These are phyloP conservation scores for Indicator maculatus DNA, from an alignment of 2,113 vertebrate species.

Conservation along the genomic window DNA sequence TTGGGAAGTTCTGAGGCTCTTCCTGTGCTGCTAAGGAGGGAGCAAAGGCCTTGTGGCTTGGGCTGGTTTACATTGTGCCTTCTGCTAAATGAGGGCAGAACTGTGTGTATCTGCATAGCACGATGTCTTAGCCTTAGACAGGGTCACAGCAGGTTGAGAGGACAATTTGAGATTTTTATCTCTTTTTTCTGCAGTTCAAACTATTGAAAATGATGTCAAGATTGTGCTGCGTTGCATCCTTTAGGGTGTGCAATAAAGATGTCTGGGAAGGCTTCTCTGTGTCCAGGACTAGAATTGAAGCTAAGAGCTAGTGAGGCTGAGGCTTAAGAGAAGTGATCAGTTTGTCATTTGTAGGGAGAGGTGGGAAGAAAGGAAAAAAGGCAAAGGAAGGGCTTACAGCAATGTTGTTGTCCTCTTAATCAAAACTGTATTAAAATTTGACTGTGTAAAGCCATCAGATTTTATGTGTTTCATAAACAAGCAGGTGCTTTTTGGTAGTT, in stretches of 20 bases:
- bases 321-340: neutral
- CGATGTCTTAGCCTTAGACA: neutral
- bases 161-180: accelerated
- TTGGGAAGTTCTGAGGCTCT: neutral
- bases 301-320: neutral
- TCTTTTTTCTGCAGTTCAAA: neutral
- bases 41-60: neutral
- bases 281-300: neutral
- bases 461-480: neutral
- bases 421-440: neutral
- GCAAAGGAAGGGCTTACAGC: neutral
- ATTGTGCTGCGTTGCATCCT: neutral
- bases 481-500: neutral
- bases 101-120: neutral
- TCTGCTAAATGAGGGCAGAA: neutral
- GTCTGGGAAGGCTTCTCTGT: neutral
- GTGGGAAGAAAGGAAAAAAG: neutral
- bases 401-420: neutral
- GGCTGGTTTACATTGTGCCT: neutral
- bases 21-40: neutral
- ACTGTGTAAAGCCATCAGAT: neutral
- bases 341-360: neutral
- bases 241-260: neutral
- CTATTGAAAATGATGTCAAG: accelerated
- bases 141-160: neutral